These are phyloP conservation scores for Loxodonta africana DNA, from an alignment of 2,113 vertebrate species.

Conservation along the genomic window DNA sequence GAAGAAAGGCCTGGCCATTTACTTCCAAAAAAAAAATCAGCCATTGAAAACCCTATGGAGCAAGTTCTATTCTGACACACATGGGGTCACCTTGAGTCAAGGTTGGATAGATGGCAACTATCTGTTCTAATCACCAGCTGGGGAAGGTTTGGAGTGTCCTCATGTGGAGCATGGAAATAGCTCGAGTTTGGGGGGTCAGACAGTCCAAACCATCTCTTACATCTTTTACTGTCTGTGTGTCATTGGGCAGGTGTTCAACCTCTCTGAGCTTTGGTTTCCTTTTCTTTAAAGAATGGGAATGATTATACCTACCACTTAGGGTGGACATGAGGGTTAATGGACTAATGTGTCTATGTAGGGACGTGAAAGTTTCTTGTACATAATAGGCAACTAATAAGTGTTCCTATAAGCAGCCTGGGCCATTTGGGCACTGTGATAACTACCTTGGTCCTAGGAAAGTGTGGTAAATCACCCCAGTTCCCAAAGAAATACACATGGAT, in stretches of 20 bases:
- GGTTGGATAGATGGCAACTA: neutral
- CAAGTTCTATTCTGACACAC: neutral
- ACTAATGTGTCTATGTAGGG: accelerated
- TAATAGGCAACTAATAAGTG: too few relatives aligned
- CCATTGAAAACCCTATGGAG: neutral
- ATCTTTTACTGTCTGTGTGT: neutral
- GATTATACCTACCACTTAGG: neutral
- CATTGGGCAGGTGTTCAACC: neutral
- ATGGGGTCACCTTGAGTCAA: neutral
- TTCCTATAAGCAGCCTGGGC: too few relatives aligned
- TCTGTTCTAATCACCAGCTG: neutral
- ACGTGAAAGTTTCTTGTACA: neutral
- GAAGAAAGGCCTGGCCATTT: neutral
- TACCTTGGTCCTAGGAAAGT: neutral
- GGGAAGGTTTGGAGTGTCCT: accelerated
- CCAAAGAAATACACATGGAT: accelerated
- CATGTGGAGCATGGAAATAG: accelerated
- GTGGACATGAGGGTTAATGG: neutral
- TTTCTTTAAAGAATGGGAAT: neutral
- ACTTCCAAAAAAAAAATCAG: neutral
- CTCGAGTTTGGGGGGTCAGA: neutral
- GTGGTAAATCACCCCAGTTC: neutral
- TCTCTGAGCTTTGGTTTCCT: neutral
- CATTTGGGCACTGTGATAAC: neutral
- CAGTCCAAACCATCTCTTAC: neutral